phyloP scores from a whole-genome alignment of 2,797 vertebrate genomes.

The Gymnocypris eckloni region DNA sequence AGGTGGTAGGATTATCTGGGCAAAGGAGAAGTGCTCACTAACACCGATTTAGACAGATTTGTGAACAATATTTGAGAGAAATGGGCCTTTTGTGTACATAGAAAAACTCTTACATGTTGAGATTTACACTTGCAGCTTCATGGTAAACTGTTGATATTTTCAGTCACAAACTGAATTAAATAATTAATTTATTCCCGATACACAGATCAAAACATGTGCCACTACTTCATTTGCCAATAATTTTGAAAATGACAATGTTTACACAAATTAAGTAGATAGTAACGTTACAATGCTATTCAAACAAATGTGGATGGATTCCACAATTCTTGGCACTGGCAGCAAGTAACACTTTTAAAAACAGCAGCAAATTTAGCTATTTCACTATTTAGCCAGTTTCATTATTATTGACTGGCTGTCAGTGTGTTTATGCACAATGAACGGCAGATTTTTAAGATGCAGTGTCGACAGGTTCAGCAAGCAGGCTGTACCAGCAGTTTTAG shows the following conservation, averaged over 20 bases:
- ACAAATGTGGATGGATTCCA: background rate
- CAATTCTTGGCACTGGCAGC: background rate
- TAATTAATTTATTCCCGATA: background rate
- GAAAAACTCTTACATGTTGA: no score
- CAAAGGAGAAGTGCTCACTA: no score
- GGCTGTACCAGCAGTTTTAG: background rate
- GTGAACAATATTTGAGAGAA: no score
- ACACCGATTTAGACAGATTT: no score
- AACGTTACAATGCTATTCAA: background rate
- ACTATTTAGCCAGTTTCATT: slow-evolving; percentile 10
- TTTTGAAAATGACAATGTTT: background rate
- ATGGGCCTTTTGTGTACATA: no score
- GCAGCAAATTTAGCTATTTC: background rate
- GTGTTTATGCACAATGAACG: background rate
- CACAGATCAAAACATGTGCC: background rate
- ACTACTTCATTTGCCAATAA: background rate
- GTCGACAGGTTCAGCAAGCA: background rate
- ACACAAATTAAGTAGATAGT: background rate
- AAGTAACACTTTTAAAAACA: background rate
- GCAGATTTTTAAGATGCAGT: background rate
- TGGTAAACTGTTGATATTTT: background rate
- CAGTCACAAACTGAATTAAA: background rate
- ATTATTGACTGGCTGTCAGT: slow-evolving; percentile 1
- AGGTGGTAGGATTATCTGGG: no score
- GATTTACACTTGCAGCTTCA: no score